phyloP scores from a whole-genome alignment of 2,797 vertebrate species.

The Aeoliscus strigatus region DNA sequence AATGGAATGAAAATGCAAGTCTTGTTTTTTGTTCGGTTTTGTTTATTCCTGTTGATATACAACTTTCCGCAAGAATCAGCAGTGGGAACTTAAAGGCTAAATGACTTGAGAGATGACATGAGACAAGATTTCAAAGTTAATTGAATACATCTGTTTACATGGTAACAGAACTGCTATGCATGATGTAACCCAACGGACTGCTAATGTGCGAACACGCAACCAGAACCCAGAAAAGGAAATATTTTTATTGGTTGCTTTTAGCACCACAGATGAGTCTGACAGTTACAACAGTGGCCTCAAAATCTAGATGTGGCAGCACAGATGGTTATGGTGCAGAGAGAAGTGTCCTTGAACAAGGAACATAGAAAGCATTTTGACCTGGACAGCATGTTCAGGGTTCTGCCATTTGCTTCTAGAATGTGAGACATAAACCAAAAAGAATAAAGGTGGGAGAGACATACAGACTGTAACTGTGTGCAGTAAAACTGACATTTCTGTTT shows the following conservation, averaged over 20 bases:
- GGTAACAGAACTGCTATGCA: too few relatives aligned
- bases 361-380: too few relatives aligned
- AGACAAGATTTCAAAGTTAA: neutral
- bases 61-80: neutral
- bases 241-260: too few relatives aligned
- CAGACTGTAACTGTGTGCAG: neutral
- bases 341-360: too few relatives aligned
- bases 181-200: too few relatives aligned
- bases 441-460: neutral
- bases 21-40: neutral
- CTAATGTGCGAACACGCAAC: too few relatives aligned
- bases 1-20: neutral
- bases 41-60: neutral
- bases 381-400: neutral
- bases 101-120: neutral
- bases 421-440: slow-evolving; percentile 2
- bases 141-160: too few relatives aligned
- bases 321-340: too few relatives aligned
- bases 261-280: too few relatives aligned
- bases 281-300: too few relatives aligned
- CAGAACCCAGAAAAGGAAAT: too few relatives aligned
- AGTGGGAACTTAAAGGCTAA: neutral
- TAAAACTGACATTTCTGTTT: neutral
- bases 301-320: too few relatives aligned
- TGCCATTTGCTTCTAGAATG: neutral